These are phyloP conservation scores for Etia nguti DNA, from an alignment of 2,113 vertebrate genomes.

Conservation along the genomic window DNA sequence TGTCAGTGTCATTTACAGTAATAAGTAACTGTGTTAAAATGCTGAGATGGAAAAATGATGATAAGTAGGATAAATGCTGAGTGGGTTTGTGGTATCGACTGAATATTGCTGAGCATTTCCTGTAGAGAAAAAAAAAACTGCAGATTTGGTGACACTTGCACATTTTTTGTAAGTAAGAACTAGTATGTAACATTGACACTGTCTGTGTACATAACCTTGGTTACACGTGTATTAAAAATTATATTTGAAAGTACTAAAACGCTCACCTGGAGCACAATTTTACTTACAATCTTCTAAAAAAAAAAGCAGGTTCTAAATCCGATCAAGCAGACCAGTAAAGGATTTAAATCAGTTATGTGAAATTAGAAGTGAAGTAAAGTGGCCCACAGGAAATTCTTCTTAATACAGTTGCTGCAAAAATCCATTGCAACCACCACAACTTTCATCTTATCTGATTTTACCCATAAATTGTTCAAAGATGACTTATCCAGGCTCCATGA, in stretches of 20 bases:
- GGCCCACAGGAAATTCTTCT: slow-evolving; percentile 28
- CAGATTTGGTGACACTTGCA: neutral
- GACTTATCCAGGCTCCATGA: slow-evolving; percentile 10
- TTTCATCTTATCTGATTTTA: slow-evolving; percentile 43
- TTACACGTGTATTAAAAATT: rapidly evolving
- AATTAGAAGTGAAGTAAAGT: slow-evolving; percentile 15
- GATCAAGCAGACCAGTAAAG: neutral
- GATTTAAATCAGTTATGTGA: slow-evolving; percentile 32
- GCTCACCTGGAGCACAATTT: neutral
- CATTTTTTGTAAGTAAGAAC: neutral
- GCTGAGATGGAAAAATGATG: neutral
- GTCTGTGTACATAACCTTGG: neutral
- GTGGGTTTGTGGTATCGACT: neutral
- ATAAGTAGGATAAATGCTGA: neutral
- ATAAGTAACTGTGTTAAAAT: neutral
- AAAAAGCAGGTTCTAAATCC: neutral
- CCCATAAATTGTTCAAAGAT: slow-evolving; percentile 36
- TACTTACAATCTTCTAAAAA: neutral
- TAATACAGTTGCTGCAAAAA: slow-evolving; percentile 35
- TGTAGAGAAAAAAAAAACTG: neutral
- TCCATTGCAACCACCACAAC: slow-evolving; percentile 6
- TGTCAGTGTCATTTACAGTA: neutral
- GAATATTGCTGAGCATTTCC: neutral
- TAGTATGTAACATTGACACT: neutral
- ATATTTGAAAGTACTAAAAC: neutral